phyloP scores from a whole-genome alignment of 2,797 vertebrate species.

The Gallinago solitaria region DNA sequence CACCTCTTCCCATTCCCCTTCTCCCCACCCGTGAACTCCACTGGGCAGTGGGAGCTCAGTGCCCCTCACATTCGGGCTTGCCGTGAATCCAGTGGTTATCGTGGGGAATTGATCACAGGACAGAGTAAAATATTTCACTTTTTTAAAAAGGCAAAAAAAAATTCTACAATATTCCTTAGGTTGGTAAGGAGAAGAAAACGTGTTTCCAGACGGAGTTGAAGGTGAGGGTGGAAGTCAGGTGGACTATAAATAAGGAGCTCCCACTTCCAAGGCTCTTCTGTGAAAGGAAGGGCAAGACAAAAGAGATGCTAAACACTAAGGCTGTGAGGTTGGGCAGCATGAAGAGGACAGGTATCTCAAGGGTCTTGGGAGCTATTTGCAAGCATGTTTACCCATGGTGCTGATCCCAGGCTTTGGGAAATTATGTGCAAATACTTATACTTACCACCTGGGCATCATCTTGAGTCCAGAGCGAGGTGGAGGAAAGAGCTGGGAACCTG shows the following conservation, averaged over 20 bases:
- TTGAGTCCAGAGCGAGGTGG: background rate
- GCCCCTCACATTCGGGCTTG: background rate
- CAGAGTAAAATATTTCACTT: background rate
- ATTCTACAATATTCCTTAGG: background rate
- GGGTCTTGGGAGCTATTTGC: background rate
- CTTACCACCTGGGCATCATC: background rate
- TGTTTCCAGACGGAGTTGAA: background rate
- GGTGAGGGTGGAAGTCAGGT: background rate
- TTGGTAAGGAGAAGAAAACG: background rate
- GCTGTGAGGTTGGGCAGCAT: background rate
- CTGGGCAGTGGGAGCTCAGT: background rate
- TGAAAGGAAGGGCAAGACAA: background rate
- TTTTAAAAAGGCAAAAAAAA: background rate
- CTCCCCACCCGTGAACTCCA: background rate
- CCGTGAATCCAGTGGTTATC: background rate
- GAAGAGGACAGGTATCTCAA: background rate
- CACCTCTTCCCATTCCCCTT: background rate
- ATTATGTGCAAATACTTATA: background rate
- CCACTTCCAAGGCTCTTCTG: background rate
- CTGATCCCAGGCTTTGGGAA: background rate
- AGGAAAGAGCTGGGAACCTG: background rate
- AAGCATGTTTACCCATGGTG: background rate
- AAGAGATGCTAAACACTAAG: background rate
- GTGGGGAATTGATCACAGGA: background rate
- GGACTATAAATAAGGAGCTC: background rate